Percentiles rank a stretch among this genome's conserved stretches.
Evolutionary conservation across 2,797 vertebrate genomes (phyloP).

Genomic region (Oophaga sylvatica): DNA sequence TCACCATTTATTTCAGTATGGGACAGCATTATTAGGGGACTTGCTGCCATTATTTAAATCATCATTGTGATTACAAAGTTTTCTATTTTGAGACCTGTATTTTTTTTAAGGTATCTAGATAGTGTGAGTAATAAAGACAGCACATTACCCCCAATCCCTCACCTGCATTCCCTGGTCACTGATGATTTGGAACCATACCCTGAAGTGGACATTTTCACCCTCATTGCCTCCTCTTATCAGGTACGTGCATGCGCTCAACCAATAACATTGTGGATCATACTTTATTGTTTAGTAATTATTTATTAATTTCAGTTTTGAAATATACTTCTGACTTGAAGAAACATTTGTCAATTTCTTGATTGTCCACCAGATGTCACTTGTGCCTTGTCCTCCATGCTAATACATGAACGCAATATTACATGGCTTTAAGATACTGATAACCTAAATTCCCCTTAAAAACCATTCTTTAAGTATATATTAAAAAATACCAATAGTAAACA

Average conservation of each 20-base stretch:
- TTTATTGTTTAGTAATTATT: neutral
- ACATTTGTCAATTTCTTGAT: neutral
- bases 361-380: neutral
- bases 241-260: conserved; percentile 66
- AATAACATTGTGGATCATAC: neutral
- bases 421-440: neutral
- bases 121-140: conserved; percentile 97
- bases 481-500: too few relatives aligned
- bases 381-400: neutral
- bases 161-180: conserved; percentile 93
- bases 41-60: neutral
- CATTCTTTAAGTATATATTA: too few relatives aligned
- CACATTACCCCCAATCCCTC: conserved; percentile 93
- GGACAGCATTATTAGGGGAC: too few relatives aligned
- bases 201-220: conserved; percentile 96
- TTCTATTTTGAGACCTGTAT: neutral
- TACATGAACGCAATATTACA: neutral
- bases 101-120: conserved; percentile 86
- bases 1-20: too few relatives aligned
- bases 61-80: neutral
- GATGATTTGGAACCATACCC: conserved; percentile 92
- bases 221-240: conserved; percentile 93
- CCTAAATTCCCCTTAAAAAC: too few relatives aligned
- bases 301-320: neutral
- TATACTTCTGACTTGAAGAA: neutral